Evolutionary conservation across 2,113 vertebrate species (phyloP).

Genomic region (Scomber scombrus): DNA sequence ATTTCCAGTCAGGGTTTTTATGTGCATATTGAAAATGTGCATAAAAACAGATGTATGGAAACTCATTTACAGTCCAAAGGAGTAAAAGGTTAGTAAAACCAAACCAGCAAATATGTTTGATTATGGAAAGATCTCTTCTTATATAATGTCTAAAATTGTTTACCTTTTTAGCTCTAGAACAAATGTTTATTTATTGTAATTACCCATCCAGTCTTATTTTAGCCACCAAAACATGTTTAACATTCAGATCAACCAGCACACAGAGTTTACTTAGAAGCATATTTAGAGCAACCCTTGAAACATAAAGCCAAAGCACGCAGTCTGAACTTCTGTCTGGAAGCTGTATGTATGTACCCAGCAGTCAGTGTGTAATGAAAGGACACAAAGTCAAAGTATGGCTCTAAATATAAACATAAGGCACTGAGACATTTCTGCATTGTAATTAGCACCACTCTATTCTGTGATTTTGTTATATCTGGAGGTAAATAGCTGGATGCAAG

Average conservation of each 20-base stretch:
- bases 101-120: no score
- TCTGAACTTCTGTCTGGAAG: slow-evolving; percentile 51
- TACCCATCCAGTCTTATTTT: slow-evolving; percentile 1
- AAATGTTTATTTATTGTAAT: slow-evolving; percentile 9
- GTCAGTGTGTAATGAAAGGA: slow-evolving; percentile 76
- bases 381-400: slow-evolving; percentile 52
- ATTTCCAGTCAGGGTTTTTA: no score
- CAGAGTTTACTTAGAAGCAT: slow-evolving; percentile 31
- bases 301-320: slow-evolving; percentile 40
- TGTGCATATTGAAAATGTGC: no score
- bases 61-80: no score
- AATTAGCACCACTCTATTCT: slow-evolving; percentile 71
- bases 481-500: slow-evolving; percentile 63
- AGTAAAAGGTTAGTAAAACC: no score
- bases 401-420: slow-evolving; percentile 74
- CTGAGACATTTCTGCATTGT: slow-evolving; percentile 66
- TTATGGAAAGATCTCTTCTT: no score
- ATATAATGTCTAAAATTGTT: background rate
- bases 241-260: slow-evolving; percentile 33
- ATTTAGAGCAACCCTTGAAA: slow-evolving; percentile 44
- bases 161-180: background rate
- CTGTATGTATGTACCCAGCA: slow-evolving; percentile 41
- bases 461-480: slow-evolving; percentile 74
- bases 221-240: slow-evolving; percentile 39
- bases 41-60: no score